These are phyloP conservation scores for Butorides virescens DNA, from an alignment of 2,113 vertebrate species.

Conservation along the genomic window DNA sequence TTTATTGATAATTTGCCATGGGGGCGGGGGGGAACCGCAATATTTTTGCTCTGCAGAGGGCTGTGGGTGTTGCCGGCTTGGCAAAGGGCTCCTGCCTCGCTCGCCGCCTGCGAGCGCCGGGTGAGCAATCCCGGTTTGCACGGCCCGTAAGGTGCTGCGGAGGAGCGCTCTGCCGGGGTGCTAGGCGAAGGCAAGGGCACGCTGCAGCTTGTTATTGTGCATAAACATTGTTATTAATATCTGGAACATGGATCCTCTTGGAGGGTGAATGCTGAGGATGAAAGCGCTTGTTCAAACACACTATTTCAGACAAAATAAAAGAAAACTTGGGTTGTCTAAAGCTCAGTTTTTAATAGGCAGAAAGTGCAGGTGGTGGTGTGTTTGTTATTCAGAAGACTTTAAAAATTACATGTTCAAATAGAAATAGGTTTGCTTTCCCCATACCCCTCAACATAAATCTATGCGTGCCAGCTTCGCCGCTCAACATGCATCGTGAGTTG, in stretches of 20 bases:
- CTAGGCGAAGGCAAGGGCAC: background rate
- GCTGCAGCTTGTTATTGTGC: background rate
- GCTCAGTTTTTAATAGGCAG: background rate
- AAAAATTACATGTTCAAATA: accelerated
- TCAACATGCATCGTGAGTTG: background rate
- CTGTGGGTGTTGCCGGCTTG: constrained; percentile 2
- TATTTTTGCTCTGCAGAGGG: background rate
- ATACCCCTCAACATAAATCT: accelerated
- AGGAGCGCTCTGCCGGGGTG: background rate
- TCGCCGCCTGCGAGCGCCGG: background rate
- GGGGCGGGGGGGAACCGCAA: background rate
- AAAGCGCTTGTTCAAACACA: background rate
- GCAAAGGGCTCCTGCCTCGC: background rate
- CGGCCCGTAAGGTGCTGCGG: accelerated
- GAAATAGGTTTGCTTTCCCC: background rate
- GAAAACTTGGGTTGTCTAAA: background rate
- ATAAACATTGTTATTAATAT: accelerated
- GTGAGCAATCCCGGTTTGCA: background rate
- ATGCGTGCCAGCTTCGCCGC: accelerated
- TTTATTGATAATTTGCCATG: background rate
- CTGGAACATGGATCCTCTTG: background rate
- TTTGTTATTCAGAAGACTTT: background rate
- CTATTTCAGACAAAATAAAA: background rate
- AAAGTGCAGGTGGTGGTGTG: background rate
- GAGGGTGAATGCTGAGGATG: background rate